phyloP scores from a whole-genome alignment of 2,888 invertebrate species.

The Drymonia ruficornis region DNA sequence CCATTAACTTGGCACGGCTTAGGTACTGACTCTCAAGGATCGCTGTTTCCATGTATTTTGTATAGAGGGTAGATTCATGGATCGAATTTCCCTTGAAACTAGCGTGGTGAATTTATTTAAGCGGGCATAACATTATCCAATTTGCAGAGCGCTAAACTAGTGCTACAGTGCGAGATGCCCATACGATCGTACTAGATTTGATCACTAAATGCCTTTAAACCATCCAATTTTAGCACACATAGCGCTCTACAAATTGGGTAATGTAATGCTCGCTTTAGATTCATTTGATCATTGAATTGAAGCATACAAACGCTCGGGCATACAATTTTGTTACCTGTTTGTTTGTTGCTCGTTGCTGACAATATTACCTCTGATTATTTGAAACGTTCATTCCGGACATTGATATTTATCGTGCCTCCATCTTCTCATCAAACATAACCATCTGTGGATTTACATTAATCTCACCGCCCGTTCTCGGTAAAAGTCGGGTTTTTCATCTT shows the following conservation, averaged over 20 bases:
- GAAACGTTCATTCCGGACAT: not conserved
- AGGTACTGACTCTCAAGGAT: too few species aligned
- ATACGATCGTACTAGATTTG: too few species aligned
- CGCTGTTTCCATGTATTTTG: not conserved
- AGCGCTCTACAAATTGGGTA: too few species aligned
- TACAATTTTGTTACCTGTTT: not conserved
- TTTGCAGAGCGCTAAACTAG: too few species aligned
- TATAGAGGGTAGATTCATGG: not conserved
- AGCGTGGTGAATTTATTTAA: not conserved
- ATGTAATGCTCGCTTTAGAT: too few species aligned
- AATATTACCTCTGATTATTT: not conserved
- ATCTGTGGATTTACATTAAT: not conserved
- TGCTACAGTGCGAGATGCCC: too few species aligned
- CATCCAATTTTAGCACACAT: too few species aligned
- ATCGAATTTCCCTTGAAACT: not conserved
- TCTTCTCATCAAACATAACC: not conserved
- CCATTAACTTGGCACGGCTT: not conserved
- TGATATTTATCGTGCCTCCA: not conserved
- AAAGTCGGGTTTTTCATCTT: not conserved
- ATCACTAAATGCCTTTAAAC: too few species aligned
- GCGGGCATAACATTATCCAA: too few species aligned
- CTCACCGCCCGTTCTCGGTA: not conserved
- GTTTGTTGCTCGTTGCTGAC: not conserved
- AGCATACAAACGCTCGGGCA: not conserved
- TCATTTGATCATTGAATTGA: not conserved